phyloP scores from a whole-genome alignment of 2,888 invertebrate species.

The Caenorhabditis becei region DNA sequence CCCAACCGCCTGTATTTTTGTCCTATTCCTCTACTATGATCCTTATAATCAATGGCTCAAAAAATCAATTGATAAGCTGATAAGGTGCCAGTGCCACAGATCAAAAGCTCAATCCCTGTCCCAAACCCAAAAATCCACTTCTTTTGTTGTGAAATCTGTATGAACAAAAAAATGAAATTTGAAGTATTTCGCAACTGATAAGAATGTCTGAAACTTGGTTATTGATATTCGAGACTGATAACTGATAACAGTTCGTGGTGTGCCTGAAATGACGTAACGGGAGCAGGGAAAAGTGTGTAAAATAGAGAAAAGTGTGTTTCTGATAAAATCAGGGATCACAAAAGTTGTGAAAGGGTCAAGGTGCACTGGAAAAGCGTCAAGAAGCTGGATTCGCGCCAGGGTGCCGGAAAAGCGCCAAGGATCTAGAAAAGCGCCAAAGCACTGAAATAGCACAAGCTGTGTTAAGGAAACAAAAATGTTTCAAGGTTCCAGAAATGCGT shows the following conservation, averaged over 20 bases:
- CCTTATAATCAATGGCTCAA: conserved; percentile 28
- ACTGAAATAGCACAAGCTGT: too few species aligned
- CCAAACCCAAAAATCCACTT: not conserved
- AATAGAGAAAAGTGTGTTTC: too few species aligned
- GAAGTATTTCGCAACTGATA: too few species aligned
- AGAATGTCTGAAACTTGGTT: not conserved
- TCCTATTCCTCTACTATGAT: conserved; percentile 24
- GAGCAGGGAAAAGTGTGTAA: too few species aligned
- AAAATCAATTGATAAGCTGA: not conserved
- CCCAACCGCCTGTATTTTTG: conserved; percentile 21
- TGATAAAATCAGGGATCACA: too few species aligned
- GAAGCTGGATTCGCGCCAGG: not conserved
- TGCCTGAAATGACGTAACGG: too few species aligned
- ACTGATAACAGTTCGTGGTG: not conserved
- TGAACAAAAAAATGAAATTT: not conserved
- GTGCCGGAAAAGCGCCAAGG: not conserved
- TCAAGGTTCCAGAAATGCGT: too few species aligned
- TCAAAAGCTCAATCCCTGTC: not conserved
- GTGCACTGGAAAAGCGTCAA: too few species aligned
- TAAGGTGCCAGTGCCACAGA: not conserved
- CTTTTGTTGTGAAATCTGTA: not conserved
- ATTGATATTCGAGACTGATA: not conserved
- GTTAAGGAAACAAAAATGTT: too few species aligned
- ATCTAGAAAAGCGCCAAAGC: not conserved
- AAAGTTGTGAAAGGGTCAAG: too few species aligned